A percentile compares a stretch with the other conserved stretches of the same genome.
phyloP scores from a whole-genome alignment of 2,797 vertebrate genomes.

The Catamblyrhynchus diadema region DNA sequence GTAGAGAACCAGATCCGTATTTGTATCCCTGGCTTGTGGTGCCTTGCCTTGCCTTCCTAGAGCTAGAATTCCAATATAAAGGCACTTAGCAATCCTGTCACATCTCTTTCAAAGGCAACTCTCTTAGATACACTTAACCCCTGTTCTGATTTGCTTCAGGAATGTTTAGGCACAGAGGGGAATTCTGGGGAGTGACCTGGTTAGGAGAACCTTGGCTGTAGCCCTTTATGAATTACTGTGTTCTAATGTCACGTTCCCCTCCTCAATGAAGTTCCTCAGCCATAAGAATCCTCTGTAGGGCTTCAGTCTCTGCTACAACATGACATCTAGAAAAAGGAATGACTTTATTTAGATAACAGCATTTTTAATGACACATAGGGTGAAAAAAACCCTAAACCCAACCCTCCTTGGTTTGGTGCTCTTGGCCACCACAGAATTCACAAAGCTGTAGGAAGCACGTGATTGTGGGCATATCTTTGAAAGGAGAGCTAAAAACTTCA shows the following conservation, averaged over 20 bases:
- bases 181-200: neutral
- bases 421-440: neutral
- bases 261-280: conserved; percentile 7
- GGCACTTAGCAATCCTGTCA: conserved; percentile 4
- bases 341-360: neutral
- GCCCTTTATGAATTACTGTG: neutral
- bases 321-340: neutral
- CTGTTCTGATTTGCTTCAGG: neutral
- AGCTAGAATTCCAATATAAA: neutral
- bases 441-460: neutral
- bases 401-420: neutral
- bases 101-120: neutral
- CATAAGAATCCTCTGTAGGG: neutral
- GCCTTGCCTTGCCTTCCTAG: conserved; percentile 47
- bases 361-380: neutral
- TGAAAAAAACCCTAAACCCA: neutral
- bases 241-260: neutral
- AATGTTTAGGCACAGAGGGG: neutral
- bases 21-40: conserved; percentile 48
- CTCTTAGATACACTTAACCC: neutral
- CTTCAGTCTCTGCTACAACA: neutral
- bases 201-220: neutral
- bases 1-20: neutral
- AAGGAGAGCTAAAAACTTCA: no score
- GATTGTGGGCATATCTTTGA: neutral